Percentiles rank a stretch among this genome's conserved stretches.
phyloP scores from a whole-genome alignment of 2,888 invertebrate species.

The Dorcus hopei region DNA sequence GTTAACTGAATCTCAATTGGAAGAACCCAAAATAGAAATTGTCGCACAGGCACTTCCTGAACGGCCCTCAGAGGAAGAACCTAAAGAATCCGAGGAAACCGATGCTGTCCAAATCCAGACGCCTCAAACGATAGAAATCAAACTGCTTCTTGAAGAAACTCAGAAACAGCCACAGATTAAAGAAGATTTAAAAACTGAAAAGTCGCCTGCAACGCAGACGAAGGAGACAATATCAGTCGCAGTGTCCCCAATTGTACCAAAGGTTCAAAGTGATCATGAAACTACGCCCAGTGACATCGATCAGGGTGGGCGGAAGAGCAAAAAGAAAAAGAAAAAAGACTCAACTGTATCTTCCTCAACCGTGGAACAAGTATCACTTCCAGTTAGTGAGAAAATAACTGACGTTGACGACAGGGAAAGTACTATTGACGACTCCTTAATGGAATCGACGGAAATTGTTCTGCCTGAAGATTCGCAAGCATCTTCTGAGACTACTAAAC shows the following conservation, averaged over 20 bases:
- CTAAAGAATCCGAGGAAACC: conserved; percentile 7
- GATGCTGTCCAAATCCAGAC: not conserved
- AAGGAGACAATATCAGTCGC: conserved; percentile 22
- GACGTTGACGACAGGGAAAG: conserved; percentile 35
- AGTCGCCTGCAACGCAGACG: not conserved
- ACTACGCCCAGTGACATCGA: conserved; percentile 48
- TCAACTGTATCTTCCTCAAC: conserved; percentile 32
- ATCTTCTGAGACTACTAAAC: conserved; percentile 56
- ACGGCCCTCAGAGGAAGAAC: not conserved
- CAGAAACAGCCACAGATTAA: not conserved
- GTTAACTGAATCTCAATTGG: conserved; percentile 3
- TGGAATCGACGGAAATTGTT: conserved; percentile 55
- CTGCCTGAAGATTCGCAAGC: conserved; percentile 49
- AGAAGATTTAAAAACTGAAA: conserved; percentile 17
- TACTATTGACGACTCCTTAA: conserved; percentile 51
- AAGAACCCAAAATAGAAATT: no score
- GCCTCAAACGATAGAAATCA: not conserved
- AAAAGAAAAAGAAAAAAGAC: conserved; percentile 65
- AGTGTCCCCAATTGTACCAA: conserved; percentile 37
- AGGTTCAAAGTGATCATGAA: conserved; percentile 41
- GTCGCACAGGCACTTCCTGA: not conserved
- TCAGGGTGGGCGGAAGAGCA: conserved; percentile 56
- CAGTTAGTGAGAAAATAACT: conserved; percentile 29
- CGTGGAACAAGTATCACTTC: conserved; percentile 14
- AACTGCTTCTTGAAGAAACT: not conserved